Conservation (phyloP, 2,113 vertebrate genomes). For the Eclectus roratus region DNA sequence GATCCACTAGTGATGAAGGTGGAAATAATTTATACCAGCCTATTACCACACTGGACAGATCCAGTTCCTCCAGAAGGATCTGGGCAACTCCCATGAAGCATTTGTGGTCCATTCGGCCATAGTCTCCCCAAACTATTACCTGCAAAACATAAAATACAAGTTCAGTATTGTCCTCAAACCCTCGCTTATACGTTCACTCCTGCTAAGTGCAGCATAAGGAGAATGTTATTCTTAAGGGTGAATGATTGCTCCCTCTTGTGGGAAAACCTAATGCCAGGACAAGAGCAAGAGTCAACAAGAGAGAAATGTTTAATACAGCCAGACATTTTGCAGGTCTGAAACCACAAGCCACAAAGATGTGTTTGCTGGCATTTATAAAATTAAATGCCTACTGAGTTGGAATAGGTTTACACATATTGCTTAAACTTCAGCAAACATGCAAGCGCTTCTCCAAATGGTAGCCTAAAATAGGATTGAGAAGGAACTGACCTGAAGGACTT, state of each 20-base stretch:
- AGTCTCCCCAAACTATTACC: constrained; percentile 99
- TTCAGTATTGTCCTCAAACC: background rate
- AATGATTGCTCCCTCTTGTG: background rate
- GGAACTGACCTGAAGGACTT: constrained; percentile 93
- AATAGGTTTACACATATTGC: background rate
- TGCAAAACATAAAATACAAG: constrained; percentile 62
- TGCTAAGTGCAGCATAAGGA: background rate
- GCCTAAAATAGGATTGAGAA: background rate
- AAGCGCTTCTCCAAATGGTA: background rate
- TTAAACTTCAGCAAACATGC: background rate
- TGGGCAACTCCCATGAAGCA: constrained; percentile 99
- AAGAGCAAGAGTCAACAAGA: background rate
- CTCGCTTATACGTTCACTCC: background rate
- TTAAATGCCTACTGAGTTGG: background rate
- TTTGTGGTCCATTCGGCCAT: constrained; percentile 98
- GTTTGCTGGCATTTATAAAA: background rate
- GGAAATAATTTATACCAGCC: constrained; percentile 99
- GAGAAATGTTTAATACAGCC: background rate
- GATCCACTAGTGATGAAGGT: constrained; percentile 95
- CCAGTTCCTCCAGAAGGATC: constrained; percentile 95
- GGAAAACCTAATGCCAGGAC: background rate
- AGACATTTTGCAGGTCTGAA: background rate
- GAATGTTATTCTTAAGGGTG: background rate
- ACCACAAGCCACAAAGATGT: background rate
- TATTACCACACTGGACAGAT: constrained; percentile 96